Evolutionary conservation across 2,113 vertebrate species (phyloP).

Genomic region (Stomatorhinus ivindoensis): DNA sequence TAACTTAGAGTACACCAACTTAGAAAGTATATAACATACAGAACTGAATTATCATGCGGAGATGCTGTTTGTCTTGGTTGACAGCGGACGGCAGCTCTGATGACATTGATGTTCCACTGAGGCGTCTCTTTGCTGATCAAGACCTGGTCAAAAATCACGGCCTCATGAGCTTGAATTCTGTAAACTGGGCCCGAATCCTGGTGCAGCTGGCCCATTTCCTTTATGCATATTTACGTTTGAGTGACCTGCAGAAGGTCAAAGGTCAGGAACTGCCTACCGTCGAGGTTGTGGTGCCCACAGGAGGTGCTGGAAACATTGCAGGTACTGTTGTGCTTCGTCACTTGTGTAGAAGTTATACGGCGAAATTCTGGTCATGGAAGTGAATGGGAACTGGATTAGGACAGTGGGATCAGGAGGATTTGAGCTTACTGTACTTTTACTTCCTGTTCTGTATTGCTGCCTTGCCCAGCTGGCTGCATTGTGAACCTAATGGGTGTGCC

Average conservation of each 20-base stretch:
- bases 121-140: conserved; percentile 67
- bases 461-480: conserved; percentile 62
- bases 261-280: conserved; percentile 53
- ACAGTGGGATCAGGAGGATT: conserved; percentile 28
- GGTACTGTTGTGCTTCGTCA: conserved; percentile 42
- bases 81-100: conserved; percentile 82
- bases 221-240: conserved; percentile 79
- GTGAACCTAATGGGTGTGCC: conserved; percentile 76
- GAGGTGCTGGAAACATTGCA: conserved; percentile 81
- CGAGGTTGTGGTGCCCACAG: conserved; percentile 86
- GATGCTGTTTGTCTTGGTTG: neutral
- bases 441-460: neutral
- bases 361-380: neutral
- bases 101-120: conserved; percentile 75
- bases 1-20: neutral
- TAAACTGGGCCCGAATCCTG: conserved; percentile 86
- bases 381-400: neutral
- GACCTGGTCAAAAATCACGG: conserved; percentile 61
- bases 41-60: neutral
- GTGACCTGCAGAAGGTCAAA: conserved; percentile 59
- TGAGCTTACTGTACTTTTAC: neutral
- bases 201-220: conserved; percentile 82
- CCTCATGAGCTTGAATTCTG: conserved; percentile 84
- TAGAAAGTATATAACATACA: neutral
- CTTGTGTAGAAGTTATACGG: neutral